phyloP scores from a whole-genome alignment of 1,140 invertebrate genomes.

The Papilio polytes region DNA sequence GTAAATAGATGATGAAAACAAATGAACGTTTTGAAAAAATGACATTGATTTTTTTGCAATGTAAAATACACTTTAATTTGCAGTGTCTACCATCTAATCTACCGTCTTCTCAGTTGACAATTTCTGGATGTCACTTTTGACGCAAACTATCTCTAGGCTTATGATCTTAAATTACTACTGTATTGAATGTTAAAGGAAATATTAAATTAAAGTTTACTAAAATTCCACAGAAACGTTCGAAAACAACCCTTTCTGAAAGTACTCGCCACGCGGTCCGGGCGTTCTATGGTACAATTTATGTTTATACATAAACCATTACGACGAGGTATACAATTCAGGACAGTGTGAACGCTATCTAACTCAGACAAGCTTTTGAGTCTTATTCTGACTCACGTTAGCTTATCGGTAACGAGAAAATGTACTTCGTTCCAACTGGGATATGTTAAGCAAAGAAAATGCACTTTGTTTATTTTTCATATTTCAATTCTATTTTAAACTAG shows the following conservation, averaged over 20 bases:
- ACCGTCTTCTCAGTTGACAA: too few species aligned
- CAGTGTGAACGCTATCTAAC: conserved; percentile 27
- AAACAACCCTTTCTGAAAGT: conserved; percentile 11
- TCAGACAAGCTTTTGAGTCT: conserved; percentile 23
- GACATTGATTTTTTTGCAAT: too few species aligned
- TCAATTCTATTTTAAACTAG: neutral
- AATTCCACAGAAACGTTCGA: neutral
- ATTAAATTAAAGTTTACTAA: neutral
- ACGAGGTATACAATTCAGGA: conserved; percentile 7
- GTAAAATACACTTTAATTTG: too few species aligned
- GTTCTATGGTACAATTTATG: conserved; percentile 4
- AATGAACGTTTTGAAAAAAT: neutral
- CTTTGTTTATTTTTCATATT: neutral
- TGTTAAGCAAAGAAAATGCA: too few species aligned
- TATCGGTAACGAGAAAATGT: conserved; percentile 7
- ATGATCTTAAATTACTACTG: too few species aligned
- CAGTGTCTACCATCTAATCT: too few species aligned
- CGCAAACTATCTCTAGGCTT: too few species aligned
- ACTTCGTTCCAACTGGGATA: neutral
- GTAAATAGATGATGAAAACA: neutral
- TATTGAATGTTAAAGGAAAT: neutral
- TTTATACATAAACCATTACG: conserved; percentile 28
- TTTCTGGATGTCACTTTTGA: too few species aligned
- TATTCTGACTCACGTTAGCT: conserved; percentile 18
- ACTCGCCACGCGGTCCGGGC: neutral